Base-by-base conservation (phyloP, 64 coral and sea anemone species). In the Stylophora pistillata region DNA sequence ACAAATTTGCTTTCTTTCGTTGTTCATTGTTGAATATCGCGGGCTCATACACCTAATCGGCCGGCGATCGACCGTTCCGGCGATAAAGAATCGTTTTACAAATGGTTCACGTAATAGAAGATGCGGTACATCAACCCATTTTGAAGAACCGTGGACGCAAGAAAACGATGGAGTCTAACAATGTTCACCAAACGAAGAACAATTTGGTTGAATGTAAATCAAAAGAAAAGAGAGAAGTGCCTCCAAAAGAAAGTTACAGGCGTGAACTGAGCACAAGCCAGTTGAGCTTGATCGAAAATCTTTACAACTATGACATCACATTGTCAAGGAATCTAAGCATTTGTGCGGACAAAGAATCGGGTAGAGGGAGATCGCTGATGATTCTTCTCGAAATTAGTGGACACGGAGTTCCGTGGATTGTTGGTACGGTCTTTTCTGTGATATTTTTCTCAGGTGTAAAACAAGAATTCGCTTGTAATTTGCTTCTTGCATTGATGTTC, bases 341-440 rank as follows among this genome's bases (percentile, higher is more conserved):
- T 52, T 96, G 87, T 77, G 95, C 95, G 0, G 74, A 78, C 12
- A 98, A 89, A 65, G 33, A 55, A 0, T 85, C 91, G 15, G 86
- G 78, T 61, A 32, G 17, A 23, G 88, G 88, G 92, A 81, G 97
- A 61, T 31, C 26, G 61, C 41, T 93, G 47, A 77, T 99, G 72
- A 89, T 95, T 29, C n/a, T 92, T n/a, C 71, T 99, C 4, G 97
- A 99, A 59, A 87, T 93, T 29, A 88, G 93, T 28, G 97, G 97
- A 21, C 97, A 99, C 34, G 97, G 97, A 20, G 77, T 99, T 33
- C 97, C 97, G 1, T 99, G 97, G 97, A 95, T 95, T 75, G 86
- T 72, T 55, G 88, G 59, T 20, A 76, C 93, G 16, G 17, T 95
- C 47, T 59, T 95, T 56, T 78, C 87, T 23, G 79, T 99, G 20